Evolutionary conservation across 2,888 invertebrate genomes (phyloP).

Genomic region (Osedax fenrisi): DNA sequence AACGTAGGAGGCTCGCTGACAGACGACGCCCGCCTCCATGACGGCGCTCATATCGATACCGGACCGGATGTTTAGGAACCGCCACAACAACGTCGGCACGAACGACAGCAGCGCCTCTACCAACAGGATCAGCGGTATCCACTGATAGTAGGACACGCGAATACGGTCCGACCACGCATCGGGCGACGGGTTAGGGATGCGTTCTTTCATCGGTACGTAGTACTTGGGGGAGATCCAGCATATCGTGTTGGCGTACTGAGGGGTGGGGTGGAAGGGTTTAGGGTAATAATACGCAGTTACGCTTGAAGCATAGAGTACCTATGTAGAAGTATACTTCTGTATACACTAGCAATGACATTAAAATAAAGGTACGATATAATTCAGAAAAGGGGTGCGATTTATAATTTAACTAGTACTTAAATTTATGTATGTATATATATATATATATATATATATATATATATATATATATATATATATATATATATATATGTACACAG

Average conservation of each 20-base stretch:
- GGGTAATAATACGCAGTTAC: no score
- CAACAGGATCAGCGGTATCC: slow-evolving; percentile 36
- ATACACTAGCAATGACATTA: no score
- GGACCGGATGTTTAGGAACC: slow-evolving; percentile 35
- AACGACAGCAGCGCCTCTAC: slow-evolving; percentile 30
- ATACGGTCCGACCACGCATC: slow-evolving; percentile 37
- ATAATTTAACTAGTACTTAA: no score
- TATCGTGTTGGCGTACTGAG: slow-evolving; percentile 53
- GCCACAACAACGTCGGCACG: slow-evolving; percentile 34
- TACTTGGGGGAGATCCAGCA: slow-evolving; percentile 54
- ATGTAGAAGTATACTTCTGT: no score
- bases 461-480: no score
- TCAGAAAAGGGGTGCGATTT: no score
- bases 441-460: no score
- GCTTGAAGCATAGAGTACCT: no score
- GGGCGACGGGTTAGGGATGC: slow-evolving; percentile 48
- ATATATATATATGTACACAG: no score
- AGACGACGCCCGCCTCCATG: slow-evolving; percentile 34
- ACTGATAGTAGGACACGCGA: slow-evolving; percentile 35
- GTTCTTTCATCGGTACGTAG: slow-evolving; percentile 51
- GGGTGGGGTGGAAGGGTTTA: no score
- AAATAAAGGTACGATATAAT: no score
- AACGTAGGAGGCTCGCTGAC: slow-evolving; percentile 32
- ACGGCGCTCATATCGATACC: slow-evolving; percentile 34
- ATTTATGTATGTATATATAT: no score